phyloP scores from a whole-genome alignment of 2,888 invertebrate species.

The Epinotia brunnichana region DNA sequence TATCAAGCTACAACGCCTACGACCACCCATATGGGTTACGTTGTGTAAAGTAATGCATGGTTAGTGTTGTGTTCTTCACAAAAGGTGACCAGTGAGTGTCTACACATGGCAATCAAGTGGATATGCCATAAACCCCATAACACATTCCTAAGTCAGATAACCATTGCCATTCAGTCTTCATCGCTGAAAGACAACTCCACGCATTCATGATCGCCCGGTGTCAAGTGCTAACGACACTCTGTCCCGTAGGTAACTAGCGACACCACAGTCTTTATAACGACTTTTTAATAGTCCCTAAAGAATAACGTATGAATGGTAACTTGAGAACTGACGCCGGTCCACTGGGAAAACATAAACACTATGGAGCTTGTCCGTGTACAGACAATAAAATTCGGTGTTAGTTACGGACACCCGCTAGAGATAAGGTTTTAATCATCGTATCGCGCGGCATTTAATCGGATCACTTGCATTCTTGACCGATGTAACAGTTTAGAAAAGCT shows the following conservation, averaged over 20 bases:
- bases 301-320: conserved; percentile 82
- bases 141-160: conserved; percentile 36
- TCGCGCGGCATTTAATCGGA: conserved; percentile 39
- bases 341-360: conserved; percentile 76
- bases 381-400: conserved; percentile 75
- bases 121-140: conserved; percentile 4
- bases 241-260: conserved; percentile 75
- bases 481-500: conserved; percentile 37
- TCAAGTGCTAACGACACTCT: conserved; percentile 80
- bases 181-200: conserved; percentile 58
- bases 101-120: not conserved
- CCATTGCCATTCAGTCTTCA: conserved; percentile 44
- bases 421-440: conserved; percentile 42
- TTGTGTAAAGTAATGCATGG: not conserved
- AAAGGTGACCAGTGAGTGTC: not conserved
- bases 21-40: conserved; percentile 1
- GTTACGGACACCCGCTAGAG: conserved; percentile 55
- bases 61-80: not conserved
- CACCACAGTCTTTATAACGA: conserved; percentile 72
- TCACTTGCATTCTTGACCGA: conserved; percentile 33
- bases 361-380: conserved; percentile 61
- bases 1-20: conserved; percentile 10
- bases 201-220: conserved; percentile 75
- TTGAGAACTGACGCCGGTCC: conserved; percentile 69
- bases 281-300: conserved; percentile 79